Percentiles rank a stretch among this genome's conserved stretches.
These are phyloP conservation scores for Dreissena polymorpha DNA, from an alignment of 1,140 invertebrate species.

Conservation along the genomic window DNA sequence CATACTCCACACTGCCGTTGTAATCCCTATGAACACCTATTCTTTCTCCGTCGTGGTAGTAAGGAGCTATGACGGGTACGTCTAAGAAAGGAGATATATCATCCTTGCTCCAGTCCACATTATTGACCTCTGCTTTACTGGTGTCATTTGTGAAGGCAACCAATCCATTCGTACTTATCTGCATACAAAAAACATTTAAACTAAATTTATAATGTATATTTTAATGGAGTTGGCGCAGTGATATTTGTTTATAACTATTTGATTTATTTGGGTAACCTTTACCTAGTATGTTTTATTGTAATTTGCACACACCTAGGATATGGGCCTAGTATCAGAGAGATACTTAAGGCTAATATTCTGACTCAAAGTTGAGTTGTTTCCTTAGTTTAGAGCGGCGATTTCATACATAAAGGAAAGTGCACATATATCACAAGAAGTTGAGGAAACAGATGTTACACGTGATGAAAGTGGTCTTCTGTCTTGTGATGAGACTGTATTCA, in stretches of 20 bases:
- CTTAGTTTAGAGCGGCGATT: too few species aligned
- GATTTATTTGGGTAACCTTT: neutral
- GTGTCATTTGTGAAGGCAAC: conserved; percentile 21
- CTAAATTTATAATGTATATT: neutral
- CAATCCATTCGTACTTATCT: conserved; percentile 42
- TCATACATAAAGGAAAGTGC: too few species aligned
- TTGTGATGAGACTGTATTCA: too few species aligned
- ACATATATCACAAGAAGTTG: too few species aligned
- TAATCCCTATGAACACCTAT: conserved; percentile 7
- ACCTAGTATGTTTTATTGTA: too few species aligned
- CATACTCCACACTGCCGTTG: conserved; percentile 49
- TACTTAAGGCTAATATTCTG: too few species aligned
- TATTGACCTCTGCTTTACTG: neutral
- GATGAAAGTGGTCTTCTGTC: too few species aligned
- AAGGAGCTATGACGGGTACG: conserved; percentile 59
- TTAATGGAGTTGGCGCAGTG: neutral
- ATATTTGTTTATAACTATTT: neutral
- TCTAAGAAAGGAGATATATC: conserved; percentile 47
- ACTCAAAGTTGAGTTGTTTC: too few species aligned
- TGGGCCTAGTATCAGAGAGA: too few species aligned
- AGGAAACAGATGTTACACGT: too few species aligned
- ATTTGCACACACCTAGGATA: too few species aligned
- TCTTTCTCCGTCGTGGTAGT: conserved; percentile 52
- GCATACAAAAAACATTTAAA: neutral
- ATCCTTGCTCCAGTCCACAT: conserved; percentile 17